Base-by-base conservation (phyloP, 2,113 vertebrate genomes). In the Varanus salvator region DNA sequence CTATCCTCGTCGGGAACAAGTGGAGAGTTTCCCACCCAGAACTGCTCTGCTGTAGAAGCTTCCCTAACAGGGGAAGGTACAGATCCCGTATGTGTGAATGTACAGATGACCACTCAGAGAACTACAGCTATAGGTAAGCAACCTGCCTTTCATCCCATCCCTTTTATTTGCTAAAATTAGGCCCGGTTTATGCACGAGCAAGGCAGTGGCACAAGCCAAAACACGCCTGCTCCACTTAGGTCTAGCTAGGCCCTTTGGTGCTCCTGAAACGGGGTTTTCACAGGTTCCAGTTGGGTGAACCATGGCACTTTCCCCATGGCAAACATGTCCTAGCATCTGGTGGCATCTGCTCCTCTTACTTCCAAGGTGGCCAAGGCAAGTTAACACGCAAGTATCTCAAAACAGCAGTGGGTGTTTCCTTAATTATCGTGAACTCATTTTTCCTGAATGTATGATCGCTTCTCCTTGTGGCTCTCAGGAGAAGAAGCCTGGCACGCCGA, bases 401-500 rank as follows among this genome's bases (percentile, higher is more conserved):
- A 64, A 15, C 11, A 44, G 71, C 74, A 66, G 11, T 3, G 44
- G 11, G 64, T n/a, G 2, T 78, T 48, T 91, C 38, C 54, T 82
- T 66, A 12, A 44, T 21, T 25, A 15, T n/a, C 34, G 71, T 84
- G 34, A 76, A 52, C 31, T 54, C 48, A 74, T 83, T 0, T 0
- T 0, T 76, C 76, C 77, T 68, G 44, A 27, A 17, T n/a, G 57
- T n/a, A 1, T 31, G 29, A 6, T 31, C 0, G 48, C 91, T 93
- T 92, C 31, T 38, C 80, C 54, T 6, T 69, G 2, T 92, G 64
- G 1, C 71, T 88, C 92, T 31, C 91, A 99, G 99, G 96, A 91
- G 96, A 97, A 21, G 99, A 99, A 0, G 97, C 96, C 82, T 99
- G 99, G 99, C 97, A 0, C 1, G 99, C 96, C 2, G 98, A 99